Evolutionary conservation across 2,113 vertebrate species (phyloP), one percentile per base, ranked within the genome.

Genomic region (Collichthys lucidus): DNA sequence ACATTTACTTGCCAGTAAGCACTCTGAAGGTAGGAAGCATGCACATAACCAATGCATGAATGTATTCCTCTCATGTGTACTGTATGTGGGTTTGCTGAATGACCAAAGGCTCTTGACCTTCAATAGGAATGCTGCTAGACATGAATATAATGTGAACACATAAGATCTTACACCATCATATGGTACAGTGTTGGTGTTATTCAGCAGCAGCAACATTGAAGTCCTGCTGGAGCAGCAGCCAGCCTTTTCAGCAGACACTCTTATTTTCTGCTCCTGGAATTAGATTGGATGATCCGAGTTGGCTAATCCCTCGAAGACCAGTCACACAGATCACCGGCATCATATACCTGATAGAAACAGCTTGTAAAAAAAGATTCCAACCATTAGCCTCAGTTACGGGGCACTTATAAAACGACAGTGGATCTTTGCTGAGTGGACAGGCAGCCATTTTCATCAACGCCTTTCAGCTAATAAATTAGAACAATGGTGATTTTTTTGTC

Each of bases 241-340:
- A 19, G 35, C 4, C 47, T 79, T 50, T 24, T 76, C 63, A 75
- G 84, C 72, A 55, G 10, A 71, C 14, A 49, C 72, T 81, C 81
- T 60, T 81, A 81, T 81, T 74, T 63, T 83, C 70, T 86, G 70
- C 62, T 81, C 55, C 69, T 75, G 81, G 40, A 80, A 85, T 57
- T 63, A 66, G 61, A 68, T 26, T 71, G 74, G 31, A 77, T 0
- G n/a, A 22, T 71, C 20, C 11, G 11, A 74, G 65, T 15, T 19
- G 49, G 44, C 11, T 55, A 40, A 64, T 72, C 78, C 86, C 59
- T 47, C 19, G 44, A 63, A 40, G 55, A 55, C 40, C 74, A 26
- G 52, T 44, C 24, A 5, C 20, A 20, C 52, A 65, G 74, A 82
- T 86, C 47, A 56, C 40, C 67, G 71, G 17, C 40, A 55, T 22